These are phyloP conservation scores for Heliconius nattereri DNA, from an alignment of 1,140 invertebrate species.

Conservation along the genomic window DNA sequence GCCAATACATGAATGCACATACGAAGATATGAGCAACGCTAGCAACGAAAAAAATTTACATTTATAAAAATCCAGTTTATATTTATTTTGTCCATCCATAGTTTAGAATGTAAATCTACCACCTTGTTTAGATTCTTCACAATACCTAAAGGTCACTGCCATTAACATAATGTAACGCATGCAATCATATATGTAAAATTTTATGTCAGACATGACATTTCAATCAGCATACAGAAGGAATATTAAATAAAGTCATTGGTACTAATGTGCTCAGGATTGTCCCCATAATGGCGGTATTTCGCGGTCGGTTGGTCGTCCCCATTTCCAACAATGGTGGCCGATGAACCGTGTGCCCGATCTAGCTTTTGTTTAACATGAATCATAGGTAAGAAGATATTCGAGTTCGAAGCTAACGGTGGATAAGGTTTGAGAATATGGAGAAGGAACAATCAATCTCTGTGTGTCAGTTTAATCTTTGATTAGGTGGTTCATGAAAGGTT, in stretches of 20 bases:
- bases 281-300: conserved; percentile 58
- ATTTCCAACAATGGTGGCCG: conserved; percentile 46
- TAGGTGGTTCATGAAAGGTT: not conserved
- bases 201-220: conserved; percentile 7
- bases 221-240: conserved; percentile 28
- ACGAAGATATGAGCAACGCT: not conserved
- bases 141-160: conserved; percentile 9
- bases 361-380: conserved; percentile 30
- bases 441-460: conserved; percentile 4
- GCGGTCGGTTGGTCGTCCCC: conserved; percentile 51
- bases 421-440: conserved; percentile 9
- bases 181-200: conserved; percentile 21
- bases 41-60: not conserved
- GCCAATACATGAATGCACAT: not conserved
- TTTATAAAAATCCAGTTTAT: conserved; percentile 8
- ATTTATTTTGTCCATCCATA: not conserved
- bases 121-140: not conserved
- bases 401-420: conserved; percentile 21
- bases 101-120: not conserved
- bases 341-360: conserved; percentile 48
- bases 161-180: not conserved
- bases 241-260: conserved; percentile 37
- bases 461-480: not conserved
- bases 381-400: conserved; percentile 2
- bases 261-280: conserved; percentile 28